Evolutionary conservation across 2,888 invertebrate genomes (phyloP), one percentile per base, ranked within the genome.

Genomic region (Tipula unca): DNA sequence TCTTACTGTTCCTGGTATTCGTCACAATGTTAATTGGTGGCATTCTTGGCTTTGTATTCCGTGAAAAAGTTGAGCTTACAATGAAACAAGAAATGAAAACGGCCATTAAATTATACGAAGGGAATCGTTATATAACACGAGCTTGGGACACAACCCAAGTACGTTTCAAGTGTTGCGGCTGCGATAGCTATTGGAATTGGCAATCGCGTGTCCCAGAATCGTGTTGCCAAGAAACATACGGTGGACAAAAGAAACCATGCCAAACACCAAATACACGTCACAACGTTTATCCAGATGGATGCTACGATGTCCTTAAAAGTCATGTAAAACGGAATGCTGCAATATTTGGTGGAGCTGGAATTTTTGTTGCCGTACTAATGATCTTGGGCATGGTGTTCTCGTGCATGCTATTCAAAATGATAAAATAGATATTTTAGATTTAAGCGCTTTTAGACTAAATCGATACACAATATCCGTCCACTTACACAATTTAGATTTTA

Each of bases 121-220:
- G 92, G 20, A 93, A 93, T 87, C 92, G 93, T 84, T 93, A 94
- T 87, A 94, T 96, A 86, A 95, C 95, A 1, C 93, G 93, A 86
- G 95, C 97, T 0, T 98, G 98, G 98, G 97, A 98, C 89, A 94
- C 94, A 87, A 96, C 97, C 0, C 98, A 98, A 90, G 93, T 93
- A 36, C 92, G 95, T 91, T 91, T 97, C 85, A 93, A 95, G 89
- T 98, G 98, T 90, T 98, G 98, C 89, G 97, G 97, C 14, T 95
- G 96, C 20, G 92, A 93, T 86, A 93, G 93, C 87, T 95, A 94
- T 90, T 97, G 97, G 96, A 90, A 90, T 88, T 96, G 97, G 94
- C 89, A 89, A 87, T 93, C 92, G 32, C 92, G 92, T 85, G 92
- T 96, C 85, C 96, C 96, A 0, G 92, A 94, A 87, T 96, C 96